Evolutionary conservation across 2,888 invertebrate species (phyloP).

Genomic region (Leptura quadrifasciata): DNA sequence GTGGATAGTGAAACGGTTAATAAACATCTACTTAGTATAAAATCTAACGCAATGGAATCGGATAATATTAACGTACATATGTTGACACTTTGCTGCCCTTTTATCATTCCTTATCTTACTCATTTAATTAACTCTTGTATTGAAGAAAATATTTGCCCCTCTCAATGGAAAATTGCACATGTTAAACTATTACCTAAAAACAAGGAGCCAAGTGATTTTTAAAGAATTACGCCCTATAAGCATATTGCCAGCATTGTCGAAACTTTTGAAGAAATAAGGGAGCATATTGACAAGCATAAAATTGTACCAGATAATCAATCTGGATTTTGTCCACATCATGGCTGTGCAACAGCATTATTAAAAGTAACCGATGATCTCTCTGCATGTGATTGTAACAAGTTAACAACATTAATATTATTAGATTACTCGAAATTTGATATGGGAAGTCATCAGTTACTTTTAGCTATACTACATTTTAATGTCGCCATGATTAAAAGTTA

Average conservation of each 20-base stretch:
- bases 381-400: too few species aligned
- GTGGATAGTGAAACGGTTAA: too few species aligned
- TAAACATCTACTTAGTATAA: neutral
- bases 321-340: too few species aligned
- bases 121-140: slow-evolving; percentile 15
- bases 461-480: too few species aligned
- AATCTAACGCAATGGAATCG: neutral
- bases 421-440: too few species aligned
- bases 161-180: neutral
- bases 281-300: too few species aligned
- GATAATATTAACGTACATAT: slow-evolving; percentile 2
- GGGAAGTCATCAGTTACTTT: too few species aligned
- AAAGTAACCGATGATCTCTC: too few species aligned
- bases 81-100: neutral
- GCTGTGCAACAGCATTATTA: too few species aligned
- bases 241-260: neutral
- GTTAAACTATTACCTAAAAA: slow-evolving; percentile 2
- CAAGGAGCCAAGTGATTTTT: neutral
- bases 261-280: neutral
- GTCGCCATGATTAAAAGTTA: too few species aligned
- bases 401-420: too few species aligned
- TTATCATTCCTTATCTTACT: slow-evolving; percentile 8
- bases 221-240: neutral
- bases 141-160: neutral
- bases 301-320: too few species aligned